Conservation (phyloP, 2,113 vertebrate species). For the Gracilinanus agilis region DNA sequence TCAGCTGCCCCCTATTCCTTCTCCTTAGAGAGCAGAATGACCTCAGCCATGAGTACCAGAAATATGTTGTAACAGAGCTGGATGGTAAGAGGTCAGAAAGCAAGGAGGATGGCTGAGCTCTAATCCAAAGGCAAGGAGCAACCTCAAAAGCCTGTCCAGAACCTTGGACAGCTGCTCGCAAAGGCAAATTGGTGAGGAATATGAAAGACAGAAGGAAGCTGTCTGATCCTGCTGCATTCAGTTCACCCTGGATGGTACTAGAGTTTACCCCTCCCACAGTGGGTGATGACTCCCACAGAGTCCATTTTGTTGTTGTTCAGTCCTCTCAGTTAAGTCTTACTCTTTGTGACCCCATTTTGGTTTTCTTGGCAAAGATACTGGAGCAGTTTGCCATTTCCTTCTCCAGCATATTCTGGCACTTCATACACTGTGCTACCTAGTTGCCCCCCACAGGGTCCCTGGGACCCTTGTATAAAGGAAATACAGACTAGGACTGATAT, state of each 20-base stretch:
- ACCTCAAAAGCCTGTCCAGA: not conserved
- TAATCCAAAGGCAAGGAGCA: not conserved
- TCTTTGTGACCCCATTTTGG: not conserved
- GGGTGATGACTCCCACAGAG: not conserved
- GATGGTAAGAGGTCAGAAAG: not conserved
- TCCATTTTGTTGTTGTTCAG: not conserved
- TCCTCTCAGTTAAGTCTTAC: not conserved
- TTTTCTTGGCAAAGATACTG: not conserved
- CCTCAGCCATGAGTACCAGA: not conserved
- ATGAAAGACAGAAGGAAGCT: not conserved
- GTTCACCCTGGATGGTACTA: not conserved
- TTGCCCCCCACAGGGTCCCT: not conserved
- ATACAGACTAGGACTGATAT: not conserved
- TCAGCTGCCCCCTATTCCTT: not conserved
- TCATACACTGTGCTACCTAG: not conserved
- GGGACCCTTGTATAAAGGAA: not conserved
- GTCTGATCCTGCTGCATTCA: not conserved
- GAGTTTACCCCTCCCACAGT: not conserved
- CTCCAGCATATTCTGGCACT: not conserved
- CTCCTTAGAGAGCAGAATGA: not conserved
- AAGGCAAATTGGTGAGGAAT: not conserved
- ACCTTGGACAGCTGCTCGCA: not conserved
- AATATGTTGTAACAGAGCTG: not conserved
- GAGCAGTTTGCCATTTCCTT: not conserved
- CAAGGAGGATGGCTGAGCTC: not conserved